Evolutionary conservation across 2,113 vertebrate genomes (phyloP), one percentile per base, ranked within the genome.

Genomic region (Clupea harengus): DNA sequence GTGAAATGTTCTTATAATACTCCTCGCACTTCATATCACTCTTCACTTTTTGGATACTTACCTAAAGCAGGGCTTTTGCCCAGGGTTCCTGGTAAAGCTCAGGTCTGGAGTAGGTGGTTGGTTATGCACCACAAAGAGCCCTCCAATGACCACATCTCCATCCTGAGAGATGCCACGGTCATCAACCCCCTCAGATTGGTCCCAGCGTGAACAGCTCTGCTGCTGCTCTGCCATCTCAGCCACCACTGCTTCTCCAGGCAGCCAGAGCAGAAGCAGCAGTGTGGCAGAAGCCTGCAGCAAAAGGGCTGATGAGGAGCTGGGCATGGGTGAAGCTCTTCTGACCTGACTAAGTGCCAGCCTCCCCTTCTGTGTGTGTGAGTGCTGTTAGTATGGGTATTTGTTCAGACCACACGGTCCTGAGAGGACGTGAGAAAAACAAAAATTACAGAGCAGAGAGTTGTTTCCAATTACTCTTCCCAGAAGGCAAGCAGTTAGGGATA

Each of bases 111-210:
- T 46, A 28, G 89, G 75, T 45, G 89, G 87, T 49, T 78, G 87
- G 82, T 86, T 91, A 87, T 91, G 89, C 39, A 94, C 49, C 80
- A 84, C 91, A 85, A 95, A 92, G 45, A 95, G 90, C 32, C 91
- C 92, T 10, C 94, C 94, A 0, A 95, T 89, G 50, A 95, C 85
- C 72, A 95, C 87, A 22, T 95, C 93, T 52, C 94, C 94, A 83
- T 94, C 91, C 88, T 90, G 90, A 39, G 81, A 95, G 84, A 95
- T 88, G 84, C 93, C 90, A 25, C 75, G 85, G 47, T 60, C 11
- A 1, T 85, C 82, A 0, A 89, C 54, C 15, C 72, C 60, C 11
- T 50, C 45, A 2, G 88, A 32, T 5, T 64, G 22, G 0, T 85
- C 86, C 91, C 90, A 92, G 10, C 81, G 91, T 85, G 85, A 90